Evolutionary conservation across 2,888 invertebrate genomes (phyloP), one percentile per base, ranked within the genome.

Genomic region (Arrhopalites spinosus): DNA sequence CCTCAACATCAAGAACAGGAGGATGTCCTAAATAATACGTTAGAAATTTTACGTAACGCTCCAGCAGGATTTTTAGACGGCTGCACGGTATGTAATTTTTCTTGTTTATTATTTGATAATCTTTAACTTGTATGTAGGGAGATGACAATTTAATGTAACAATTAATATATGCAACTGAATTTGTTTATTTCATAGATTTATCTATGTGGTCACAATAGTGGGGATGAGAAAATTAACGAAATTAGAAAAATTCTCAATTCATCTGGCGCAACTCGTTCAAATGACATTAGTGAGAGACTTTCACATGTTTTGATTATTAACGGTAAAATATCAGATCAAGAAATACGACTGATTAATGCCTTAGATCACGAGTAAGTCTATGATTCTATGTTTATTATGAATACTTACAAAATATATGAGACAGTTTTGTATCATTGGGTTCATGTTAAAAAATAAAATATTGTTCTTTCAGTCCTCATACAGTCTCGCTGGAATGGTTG

Each of bases 301-400:
- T 93, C 95, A 0, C 96, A 96, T 86, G 90, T 93, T 1, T 89
- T 95, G 47, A 89, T 93, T 1, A 92, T 91, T 0, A 89, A 91
- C 78, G 85, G 88, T 8, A 84, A 47, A 56, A 85, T 84, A 84
- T 85, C 87, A 11, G 85, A 86, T 36, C 83, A 83, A 1, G 90
- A 90, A 81, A 84, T 88, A 0, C 86, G 87, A 79, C 76, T 85
- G 76, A 85, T 86, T 66, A 83, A 72, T 2, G 45, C 56, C 7
- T 50, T 79, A 15, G 56, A 76, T n/a, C 68, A 75, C 2, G 61
- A 61, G 80, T 80, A 78, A 43, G 69, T 67, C 29, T 50, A 25
- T 20, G 67, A 50, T 47, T 7, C 3, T 36, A 36, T 36, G 5
- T 36, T 11, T 36, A 36, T n/a, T n/a, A n/a, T n/a, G n/a, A 36